Base-by-base conservation (phyloP, 2,888 invertebrate species). In the Fragum sueziense region DNA sequence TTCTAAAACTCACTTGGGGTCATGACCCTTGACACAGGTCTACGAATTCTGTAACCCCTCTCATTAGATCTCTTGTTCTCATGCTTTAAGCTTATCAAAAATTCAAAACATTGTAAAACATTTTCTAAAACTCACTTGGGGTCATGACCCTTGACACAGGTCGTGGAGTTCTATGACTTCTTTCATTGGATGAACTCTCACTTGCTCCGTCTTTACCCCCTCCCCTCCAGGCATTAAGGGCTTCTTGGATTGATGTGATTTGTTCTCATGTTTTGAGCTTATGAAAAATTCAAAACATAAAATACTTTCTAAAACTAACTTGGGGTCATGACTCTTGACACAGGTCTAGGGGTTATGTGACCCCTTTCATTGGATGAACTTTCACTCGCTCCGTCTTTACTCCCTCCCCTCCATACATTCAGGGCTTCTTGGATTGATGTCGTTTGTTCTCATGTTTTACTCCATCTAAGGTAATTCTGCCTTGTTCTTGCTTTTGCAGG, bases 371-470 rank as follows among this genome's bases (percentile, higher is more conserved):
- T 68, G 0, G 69, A 65, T 25, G 20, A 31, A 25, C 68, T 69
- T 20, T 62, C 75, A 20, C 74, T 62, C 27, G 79, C 54, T 27
- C 80, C 79, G 4, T 74, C 85, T 31, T 79, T 71, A 6, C 74
- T 84, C n/a, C n/a, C n/a, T 29, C 47, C 72, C 62, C 92, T 80
- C 91, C 92, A 93, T 9, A 90, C 91, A 41, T 71, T 72, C 22
- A 93, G 82, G 2, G 93, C 93, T 57, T 88, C 85, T 76, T 92
- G 92, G 84, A 93, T 93, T 4, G 90, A 90, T 14, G 90, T 90
- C 1, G 92, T 92, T 78, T 90, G 92, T 51, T 90, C 91, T 22
- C n/a, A n/a, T n/a, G n/a, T n/a, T n/a, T n/a, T n/a, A n/a, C n/a
- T n/a, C n/a, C n/a, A n/a, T n/a, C n/a, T n/a, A n/a, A n/a, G n/a